Base-by-base conservation (phyloP, 2,797 vertebrate species). In the Anabacerthia variegaticeps region DNA sequence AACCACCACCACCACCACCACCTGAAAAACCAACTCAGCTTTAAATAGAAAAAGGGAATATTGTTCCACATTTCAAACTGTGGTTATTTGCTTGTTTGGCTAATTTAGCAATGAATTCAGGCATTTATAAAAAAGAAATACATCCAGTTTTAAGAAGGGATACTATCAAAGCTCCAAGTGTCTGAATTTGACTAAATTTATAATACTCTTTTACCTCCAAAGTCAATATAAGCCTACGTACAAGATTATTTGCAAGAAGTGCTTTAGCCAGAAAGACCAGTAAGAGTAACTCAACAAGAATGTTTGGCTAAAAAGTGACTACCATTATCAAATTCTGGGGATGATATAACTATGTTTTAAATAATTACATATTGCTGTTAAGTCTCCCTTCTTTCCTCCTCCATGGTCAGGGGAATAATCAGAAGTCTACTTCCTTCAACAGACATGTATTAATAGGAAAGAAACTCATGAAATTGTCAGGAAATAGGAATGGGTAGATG, bases 281-380 rank as follows among this genome's bases (percentile, higher is more conserved):
- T 27, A 87, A 85, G 63, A 89, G 88, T 91, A 92, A 97, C 48
- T 71, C 81, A 77, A 66, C 28, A 85, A 62, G 89, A 94, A 91
- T 79, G 89, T 77, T 28, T 87, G 81, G 59, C 63, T 87, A 77
- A 84, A 81, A 85, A 67, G 21, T 63, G n/a, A 91, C 52, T 77
- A 61, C 39, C 49, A 69, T 36, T 88, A 96, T 55, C 58, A 83
- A 85, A 82, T 69, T 85, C 68, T 83, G 41, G 7, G 30, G n/a
- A 55, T 69, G 58, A 91, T 58, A 80, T 27, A 67, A 79, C 87
- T 74, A 58, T 82, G 80, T 85, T 72, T 78, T 72, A 8, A 89
- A 43, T 76, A 89, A 89, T 77, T 77, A 82, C 34, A 48, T 79
- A 71, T 27, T 39, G 58, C 55, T 63, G 15, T 52, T 67, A 76